These are phyloP conservation scores for Sepioteuthis lessoniana DNA, from an alignment of 2,888 invertebrate species.

Conservation along the genomic window DNA sequence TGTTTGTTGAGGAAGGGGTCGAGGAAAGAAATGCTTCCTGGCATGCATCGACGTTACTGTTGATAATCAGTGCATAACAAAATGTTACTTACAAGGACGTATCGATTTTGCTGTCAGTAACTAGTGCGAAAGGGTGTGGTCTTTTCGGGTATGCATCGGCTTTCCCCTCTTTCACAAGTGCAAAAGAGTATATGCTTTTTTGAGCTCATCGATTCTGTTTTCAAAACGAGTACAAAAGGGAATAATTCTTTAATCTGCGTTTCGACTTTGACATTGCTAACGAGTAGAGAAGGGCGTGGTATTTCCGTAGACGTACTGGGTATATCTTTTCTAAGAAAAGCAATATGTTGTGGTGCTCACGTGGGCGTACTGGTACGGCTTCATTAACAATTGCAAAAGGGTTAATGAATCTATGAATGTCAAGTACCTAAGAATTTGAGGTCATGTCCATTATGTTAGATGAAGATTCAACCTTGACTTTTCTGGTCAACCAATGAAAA, in stretches of 20 bases:
- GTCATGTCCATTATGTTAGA: no score
- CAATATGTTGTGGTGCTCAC: neutral
- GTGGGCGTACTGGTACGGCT: neutral
- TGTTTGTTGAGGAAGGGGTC: no score
- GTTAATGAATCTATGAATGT: neutral
- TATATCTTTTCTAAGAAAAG: neutral
- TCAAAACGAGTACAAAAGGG: neutral
- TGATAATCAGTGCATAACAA: no score
- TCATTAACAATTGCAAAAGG: neutral
- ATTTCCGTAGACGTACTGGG: neutral
- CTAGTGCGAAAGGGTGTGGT: neutral
- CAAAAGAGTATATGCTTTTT: neutral
- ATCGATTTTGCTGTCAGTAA: no score
- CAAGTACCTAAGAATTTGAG: neutral
- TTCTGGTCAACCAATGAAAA: no score
- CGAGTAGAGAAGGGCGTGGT: neutral
- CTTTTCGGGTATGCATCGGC: neutral
- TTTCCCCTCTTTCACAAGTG: neutral
- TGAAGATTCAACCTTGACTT: no score
- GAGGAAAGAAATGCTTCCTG: no score
- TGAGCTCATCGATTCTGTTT: neutral
- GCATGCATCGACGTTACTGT: no score
- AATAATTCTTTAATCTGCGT: neutral
- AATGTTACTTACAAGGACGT: no score
- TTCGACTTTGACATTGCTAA: neutral